A percentile compares a stretch with the other conserved stretches of the same genome.
Conservation (phyloP, 2,797 vertebrate genomes). For the Anolis apletophallus region DNA sequence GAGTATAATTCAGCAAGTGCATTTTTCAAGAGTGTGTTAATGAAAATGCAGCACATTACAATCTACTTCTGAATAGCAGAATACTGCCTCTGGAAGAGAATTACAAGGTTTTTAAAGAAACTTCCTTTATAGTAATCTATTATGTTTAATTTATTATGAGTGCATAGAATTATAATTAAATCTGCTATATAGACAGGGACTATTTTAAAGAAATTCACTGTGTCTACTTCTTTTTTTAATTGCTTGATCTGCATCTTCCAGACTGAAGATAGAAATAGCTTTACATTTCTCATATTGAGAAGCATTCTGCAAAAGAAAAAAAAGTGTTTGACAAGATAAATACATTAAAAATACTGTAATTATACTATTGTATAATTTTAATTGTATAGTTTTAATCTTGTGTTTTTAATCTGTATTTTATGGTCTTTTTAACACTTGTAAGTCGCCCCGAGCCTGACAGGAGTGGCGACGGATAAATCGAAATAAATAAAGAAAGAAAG, state of each 20-base stretch:
- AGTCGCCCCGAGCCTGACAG: no score
- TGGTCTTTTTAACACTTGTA: no score
- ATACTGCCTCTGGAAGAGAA: slow-evolving; percentile 31
- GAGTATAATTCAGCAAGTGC: slow-evolving; percentile 34
- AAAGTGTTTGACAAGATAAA: neutral
- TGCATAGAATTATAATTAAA: slow-evolving; percentile 50
- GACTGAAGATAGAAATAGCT: neutral
- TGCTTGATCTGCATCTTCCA: neutral
- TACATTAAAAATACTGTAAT: no score
- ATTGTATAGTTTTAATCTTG: no score
- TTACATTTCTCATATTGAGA: neutral
- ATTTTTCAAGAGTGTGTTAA: slow-evolving; percentile 43
- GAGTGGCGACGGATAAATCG: no score
- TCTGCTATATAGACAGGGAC: slow-evolving; percentile 30
- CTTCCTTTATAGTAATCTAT: slow-evolving; percentile 51
- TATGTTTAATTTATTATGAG: slow-evolving; percentile 60
- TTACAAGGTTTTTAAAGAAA: slow-evolving; percentile 10
- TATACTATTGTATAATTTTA: no score
- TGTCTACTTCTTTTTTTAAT: neutral
- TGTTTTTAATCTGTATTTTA: no score
- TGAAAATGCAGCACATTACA: slow-evolving; percentile 50
- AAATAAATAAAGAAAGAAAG: no score
- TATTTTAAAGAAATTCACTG: slow-evolving; percentile 41
- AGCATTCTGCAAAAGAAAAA: neutral
- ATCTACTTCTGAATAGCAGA: slow-evolving; percentile 40